Evolutionary conservation across 2,113 vertebrate species (phyloP).

Genomic region (Mobula hypostoma): DNA sequence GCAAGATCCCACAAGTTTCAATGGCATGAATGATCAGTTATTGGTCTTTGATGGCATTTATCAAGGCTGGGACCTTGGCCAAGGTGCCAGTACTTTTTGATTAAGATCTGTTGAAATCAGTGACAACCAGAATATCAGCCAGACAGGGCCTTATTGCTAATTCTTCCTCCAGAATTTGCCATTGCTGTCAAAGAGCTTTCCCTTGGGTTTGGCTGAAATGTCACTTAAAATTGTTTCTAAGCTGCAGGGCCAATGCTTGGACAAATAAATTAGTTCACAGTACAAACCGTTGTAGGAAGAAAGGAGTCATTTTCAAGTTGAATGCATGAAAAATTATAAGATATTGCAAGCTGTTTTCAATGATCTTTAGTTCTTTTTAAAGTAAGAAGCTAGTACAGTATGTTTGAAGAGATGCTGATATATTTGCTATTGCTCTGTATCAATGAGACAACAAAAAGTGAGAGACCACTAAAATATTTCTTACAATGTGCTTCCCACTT

Average conservation of each 20-base stretch:
- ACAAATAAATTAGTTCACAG: neutral
- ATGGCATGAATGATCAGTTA: neutral
- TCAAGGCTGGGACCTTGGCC: neutral
- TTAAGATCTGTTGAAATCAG: neutral
- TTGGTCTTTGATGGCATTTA: neutral
- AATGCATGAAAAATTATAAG: neutral
- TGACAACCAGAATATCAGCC: neutral
- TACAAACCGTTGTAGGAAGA: neutral
- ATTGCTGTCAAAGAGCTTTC: neutral
- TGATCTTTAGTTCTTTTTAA: neutral
- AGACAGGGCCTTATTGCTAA: neutral
- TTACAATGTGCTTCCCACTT: neutral
- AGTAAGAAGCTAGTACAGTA: neutral
- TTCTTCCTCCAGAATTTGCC: neutral
- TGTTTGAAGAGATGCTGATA: neutral
- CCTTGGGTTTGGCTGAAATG: neutral
- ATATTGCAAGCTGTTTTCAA: neutral
- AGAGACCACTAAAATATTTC: neutral
- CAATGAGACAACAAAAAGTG: neutral
- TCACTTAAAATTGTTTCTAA: neutral
- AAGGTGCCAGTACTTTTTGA: neutral
- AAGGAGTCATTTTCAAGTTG: neutral
- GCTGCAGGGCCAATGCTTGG: neutral
- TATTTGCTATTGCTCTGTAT: neutral
- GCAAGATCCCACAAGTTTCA: neutral